Evolutionary conservation across 2,113 vertebrate species (phyloP).

Genomic region (Hemicordylus capensis): DNA sequence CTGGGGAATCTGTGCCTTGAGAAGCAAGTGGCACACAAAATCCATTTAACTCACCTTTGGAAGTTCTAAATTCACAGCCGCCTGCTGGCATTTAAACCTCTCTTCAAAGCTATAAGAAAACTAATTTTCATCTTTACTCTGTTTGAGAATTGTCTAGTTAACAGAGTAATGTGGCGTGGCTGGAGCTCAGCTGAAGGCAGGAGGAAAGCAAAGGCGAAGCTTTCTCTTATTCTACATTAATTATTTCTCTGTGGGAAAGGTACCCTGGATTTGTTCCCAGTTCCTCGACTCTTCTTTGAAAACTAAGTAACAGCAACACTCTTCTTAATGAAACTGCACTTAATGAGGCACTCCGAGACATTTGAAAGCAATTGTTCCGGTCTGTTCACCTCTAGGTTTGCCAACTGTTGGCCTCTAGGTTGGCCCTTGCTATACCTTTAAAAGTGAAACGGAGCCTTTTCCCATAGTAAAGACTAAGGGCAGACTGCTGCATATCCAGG

Average conservation of each 20-base stretch:
- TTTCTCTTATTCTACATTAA: background rate
- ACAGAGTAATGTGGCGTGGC: background rate
- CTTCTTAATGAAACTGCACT: background rate
- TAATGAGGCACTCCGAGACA: no score
- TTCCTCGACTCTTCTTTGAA: background rate
- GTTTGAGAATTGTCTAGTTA: background rate
- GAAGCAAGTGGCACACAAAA: background rate
- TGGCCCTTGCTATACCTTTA: no score
- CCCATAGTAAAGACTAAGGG: no score
- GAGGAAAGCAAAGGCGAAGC: background rate
- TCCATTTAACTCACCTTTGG: background rate
- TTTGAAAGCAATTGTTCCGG: no score
- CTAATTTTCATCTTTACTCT: background rate
- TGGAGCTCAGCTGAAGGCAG: background rate
- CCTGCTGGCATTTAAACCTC: background rate
- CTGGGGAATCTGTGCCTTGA: background rate
- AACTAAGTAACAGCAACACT: no score
- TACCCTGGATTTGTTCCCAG: background rate
- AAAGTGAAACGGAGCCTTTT: no score
- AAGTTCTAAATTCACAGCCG: background rate
- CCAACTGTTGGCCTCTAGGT: no score
- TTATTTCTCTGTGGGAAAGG: background rate
- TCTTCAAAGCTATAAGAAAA: conserved; percentile 7
- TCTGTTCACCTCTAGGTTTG: no score
- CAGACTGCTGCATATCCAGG: no score